These are phyloP conservation scores for Lepidocyrtinus sp. DNA, from an alignment of 2,888 invertebrate species.

Conservation along the genomic window DNA sequence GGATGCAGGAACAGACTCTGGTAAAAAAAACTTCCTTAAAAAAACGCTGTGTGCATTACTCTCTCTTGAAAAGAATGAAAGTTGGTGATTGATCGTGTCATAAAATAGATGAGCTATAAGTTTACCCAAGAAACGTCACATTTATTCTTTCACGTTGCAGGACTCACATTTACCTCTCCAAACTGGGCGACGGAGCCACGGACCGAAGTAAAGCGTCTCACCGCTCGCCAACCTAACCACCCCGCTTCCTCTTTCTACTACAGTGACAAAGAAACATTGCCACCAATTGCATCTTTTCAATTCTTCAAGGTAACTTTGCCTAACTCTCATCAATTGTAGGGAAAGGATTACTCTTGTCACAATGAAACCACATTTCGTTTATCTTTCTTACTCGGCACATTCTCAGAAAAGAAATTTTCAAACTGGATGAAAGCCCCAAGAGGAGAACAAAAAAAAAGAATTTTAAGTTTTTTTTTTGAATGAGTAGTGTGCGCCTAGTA, in stretches of 20 bases:
- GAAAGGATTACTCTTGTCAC: constrained; percentile 59
- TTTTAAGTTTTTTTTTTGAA: constrained; percentile 36
- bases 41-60: neutral
- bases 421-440: neutral
- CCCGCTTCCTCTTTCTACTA: constrained; percentile 96
- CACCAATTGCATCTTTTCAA: constrained; percentile 91
- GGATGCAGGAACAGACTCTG: constrained; percentile 93
- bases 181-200: constrained; percentile 92
- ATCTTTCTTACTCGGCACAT: constrained; percentile 47
- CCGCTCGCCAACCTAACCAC: constrained; percentile 89
- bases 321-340: constrained; percentile 65
- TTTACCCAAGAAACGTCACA: constrained; percentile 7
- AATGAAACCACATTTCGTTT: constrained; percentile 58
- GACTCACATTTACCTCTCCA: constrained; percentile 88
- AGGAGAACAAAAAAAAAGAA: constrained; percentile 16
- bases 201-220: constrained; percentile 90
- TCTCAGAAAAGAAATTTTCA: constrained; percentile 32
- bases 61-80: constrained; percentile 16
- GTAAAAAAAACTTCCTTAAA: constrained; percentile 23
- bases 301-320: constrained; percentile 83
- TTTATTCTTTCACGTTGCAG: constrained; percentile 72
- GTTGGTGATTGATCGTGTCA: constrained; percentile 53
- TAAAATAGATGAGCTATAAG: constrained; percentile 49
- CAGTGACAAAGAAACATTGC: constrained; percentile 88
- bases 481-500: neutral